Evolutionary conservation across 2,888 invertebrate species (phyloP).

Genomic region (Margaritifera margaritifera): DNA sequence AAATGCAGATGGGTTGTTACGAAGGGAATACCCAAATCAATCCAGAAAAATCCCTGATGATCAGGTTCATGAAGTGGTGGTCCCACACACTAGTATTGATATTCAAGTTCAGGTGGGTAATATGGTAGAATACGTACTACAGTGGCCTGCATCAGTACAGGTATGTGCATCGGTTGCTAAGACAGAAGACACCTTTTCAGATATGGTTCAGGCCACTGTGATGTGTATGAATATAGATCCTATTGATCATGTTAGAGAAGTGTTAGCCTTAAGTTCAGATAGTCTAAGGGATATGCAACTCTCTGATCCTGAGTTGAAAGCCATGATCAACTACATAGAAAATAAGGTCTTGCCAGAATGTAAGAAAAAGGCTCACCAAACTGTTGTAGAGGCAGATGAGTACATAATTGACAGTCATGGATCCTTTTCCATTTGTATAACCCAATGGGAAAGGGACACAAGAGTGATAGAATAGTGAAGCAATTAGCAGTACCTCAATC

Average conservation of each 20-base stretch:
- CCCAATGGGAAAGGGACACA: conserved; percentile 18
- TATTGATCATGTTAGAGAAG: conserved; percentile 4
- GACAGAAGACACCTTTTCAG: conserved; percentile 12
- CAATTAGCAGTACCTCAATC: conserved; percentile 14
- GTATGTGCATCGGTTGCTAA: background rate
- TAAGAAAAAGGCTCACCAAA: conserved; percentile 12
- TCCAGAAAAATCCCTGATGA: too few species aligned
- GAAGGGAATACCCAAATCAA: conserved; percentile 15
- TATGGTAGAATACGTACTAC: conserved; percentile 9
- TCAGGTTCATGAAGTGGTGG: too few species aligned
- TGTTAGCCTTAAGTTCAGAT: conserved; percentile 2
- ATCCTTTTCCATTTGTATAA: conserved; percentile 18
- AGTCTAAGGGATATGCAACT: conserved; percentile 5
- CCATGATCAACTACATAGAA: conserved; percentile 13
- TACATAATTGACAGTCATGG: conserved; percentile 14
- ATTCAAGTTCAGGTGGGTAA: conserved; percentile 7
- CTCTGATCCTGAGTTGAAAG: conserved; percentile 1
- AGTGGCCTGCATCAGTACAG: background rate
- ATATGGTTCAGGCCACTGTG: conserved; percentile 20
- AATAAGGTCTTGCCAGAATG: conserved; percentile 11
- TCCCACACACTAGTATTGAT: too few species aligned
- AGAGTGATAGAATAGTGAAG: conserved; percentile 13
- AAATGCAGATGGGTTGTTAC: conserved; percentile 22
- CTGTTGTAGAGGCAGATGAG: conserved; percentile 19
- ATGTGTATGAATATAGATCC: conserved; percentile 14